A percentile compares a stretch with the other conserved stretches of the same genome.
phyloP scores from a whole-genome alignment of 2,113 vertebrate species.

The Alethe diademata region DNA sequence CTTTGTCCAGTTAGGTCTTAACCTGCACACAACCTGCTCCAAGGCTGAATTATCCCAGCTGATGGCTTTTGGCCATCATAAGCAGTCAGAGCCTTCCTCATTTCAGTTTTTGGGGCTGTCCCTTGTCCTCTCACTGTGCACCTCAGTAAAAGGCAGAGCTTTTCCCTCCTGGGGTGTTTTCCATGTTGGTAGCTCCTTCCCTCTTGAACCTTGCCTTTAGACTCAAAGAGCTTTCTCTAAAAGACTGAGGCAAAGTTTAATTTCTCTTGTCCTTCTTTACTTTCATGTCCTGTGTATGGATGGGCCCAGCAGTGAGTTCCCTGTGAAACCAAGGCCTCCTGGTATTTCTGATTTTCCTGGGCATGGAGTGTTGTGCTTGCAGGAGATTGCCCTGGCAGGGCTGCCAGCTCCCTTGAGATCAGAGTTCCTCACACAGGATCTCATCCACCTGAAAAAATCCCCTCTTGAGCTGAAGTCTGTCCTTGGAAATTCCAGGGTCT shows the following conservation, averaged over 20 bases:
- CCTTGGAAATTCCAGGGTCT: not conserved
- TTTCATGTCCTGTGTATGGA: not conserved
- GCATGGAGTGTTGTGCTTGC: not conserved
- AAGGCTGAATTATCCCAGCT: not conserved
- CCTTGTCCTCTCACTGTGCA: not conserved
- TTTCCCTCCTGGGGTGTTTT: not conserved
- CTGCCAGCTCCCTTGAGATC: not conserved
- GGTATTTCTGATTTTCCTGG: not conserved
- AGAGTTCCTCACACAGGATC: not conserved
- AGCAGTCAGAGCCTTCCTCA: not conserved
- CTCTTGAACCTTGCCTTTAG: not conserved
- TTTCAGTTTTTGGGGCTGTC: not conserved
- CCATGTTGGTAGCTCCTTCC: not conserved
- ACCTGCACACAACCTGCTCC: not conserved
- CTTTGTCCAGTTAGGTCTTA: not conserved
- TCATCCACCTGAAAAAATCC: not conserved
- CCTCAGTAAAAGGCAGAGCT: not conserved
- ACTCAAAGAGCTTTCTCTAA: not conserved
- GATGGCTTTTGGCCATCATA: not conserved
- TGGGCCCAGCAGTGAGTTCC: not conserved
- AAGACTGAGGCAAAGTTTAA: not conserved
- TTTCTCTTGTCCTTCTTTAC: not conserved
- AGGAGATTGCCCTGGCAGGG: not conserved
- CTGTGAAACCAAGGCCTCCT: not conserved
- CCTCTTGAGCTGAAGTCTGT: not conserved